Evolutionary conservation across 2,888 invertebrate genomes (phyloP), one percentile per base, ranked within the genome.

Genomic region (Sminthurinus aureus): DNA sequence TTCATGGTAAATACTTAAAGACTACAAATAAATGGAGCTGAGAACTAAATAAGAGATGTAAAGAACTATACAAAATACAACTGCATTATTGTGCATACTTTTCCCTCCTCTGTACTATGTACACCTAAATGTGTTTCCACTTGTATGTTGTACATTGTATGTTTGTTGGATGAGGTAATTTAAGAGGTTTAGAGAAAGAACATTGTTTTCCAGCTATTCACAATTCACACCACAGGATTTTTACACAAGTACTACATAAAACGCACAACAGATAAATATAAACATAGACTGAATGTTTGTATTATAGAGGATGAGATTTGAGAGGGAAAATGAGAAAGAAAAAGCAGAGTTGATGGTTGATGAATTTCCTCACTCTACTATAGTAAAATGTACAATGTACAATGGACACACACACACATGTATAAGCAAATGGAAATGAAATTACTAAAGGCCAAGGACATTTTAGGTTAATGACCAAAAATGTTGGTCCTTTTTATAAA

Each of bases 401-500:
- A 38, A 38, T 67, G 64, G 64, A 13, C n/a, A 64, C 9, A 22
- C 20, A 66, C 66, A 67, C n/a, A 20, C 67, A 20, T 11, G 22
- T n/a, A 3, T 67, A n/a, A 11, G n/a, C 3, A 38, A 38, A 67
- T 11, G n/a, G 22, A 67, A 22, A 67, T n/a, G 67, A 67, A 67
- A 11, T 20, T 20, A 22, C 20, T n/a, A 67, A 71, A 71, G 71
- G 71, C 71, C 71, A 71, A 71, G 71, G 71, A 71, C 24, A 71
- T 71, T 24, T 26, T 71, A 26, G 71, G 71, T 71, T 71, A 71
- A 71, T 71, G 71, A 71, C 71, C 71, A 71, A 71, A 71, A 69
- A 38, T 24, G 24, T 71, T 4, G 24, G 24, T 24, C 22, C 26
- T 71, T 15, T 24, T 24, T 71, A 38, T 38, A 38, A 38, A 38